Percentiles rank a stretch among this genome's conserved stretches.
These are phyloP conservation scores for Furnarius figulus DNA, from an alignment of 2,113 vertebrate species.

Conservation along the genomic window DNA sequence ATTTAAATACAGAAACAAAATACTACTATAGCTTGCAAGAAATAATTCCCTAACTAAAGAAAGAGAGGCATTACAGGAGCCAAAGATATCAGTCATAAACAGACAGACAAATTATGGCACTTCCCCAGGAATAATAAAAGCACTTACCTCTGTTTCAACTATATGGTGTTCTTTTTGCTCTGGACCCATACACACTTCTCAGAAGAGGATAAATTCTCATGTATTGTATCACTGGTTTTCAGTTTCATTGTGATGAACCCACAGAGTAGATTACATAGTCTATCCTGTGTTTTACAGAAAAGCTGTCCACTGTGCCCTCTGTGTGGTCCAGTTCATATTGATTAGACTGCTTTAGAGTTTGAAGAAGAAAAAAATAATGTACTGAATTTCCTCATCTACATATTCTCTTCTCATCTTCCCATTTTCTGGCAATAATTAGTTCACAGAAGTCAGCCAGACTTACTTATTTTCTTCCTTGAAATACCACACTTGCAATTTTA, in stretches of 20 bases:
- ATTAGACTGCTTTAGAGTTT: neutral
- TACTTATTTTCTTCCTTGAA: neutral
- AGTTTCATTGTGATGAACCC: neutral
- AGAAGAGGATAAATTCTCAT: constrained; percentile 18
- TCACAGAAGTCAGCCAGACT: constrained; percentile 9
- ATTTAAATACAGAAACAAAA: neutral
- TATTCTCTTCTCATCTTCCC: neutral
- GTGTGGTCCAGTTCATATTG: neutral
- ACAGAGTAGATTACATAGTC: neutral
- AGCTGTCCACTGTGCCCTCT: neutral
- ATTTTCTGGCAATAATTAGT: constrained; percentile 6
- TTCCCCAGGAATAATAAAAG: neutral
- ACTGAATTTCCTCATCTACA: neutral
- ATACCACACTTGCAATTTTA: neutral
- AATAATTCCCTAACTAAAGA: neutral
- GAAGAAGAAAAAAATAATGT: neutral
- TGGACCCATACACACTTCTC: neutral
- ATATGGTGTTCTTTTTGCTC: neutral
- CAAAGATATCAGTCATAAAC: neutral
- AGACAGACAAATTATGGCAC: neutral
- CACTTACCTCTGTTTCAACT: neutral
- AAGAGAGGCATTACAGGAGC: neutral
- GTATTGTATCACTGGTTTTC: constrained; percentile 20
- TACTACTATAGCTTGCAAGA: neutral
- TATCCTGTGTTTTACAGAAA: constrained; percentile 16